Conservation (phyloP, 2,113 vertebrate genomes). For the Xiphophorus maculatus region DNA sequence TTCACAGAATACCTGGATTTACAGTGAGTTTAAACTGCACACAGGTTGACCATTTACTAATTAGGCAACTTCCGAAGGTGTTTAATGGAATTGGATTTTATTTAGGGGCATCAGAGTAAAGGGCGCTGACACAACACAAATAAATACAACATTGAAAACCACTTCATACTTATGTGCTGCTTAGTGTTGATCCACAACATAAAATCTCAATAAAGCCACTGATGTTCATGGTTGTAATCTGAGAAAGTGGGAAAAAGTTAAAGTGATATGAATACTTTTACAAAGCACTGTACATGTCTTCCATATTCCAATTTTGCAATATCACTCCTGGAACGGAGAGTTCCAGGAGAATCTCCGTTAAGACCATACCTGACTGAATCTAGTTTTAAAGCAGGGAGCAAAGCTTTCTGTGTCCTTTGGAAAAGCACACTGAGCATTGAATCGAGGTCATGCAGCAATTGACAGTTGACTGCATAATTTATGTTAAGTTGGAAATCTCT, state of each 20-base stretch:
- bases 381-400: constrained; percentile 53
- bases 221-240: no score
- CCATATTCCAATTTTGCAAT: constrained; percentile 59
- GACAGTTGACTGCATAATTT: constrained; percentile 80
- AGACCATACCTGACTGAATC: constrained; percentile 65
- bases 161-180: no score
- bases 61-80: no score
- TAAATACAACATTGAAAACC: background rate
- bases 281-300: constrained; percentile 30
- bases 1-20: background rate
- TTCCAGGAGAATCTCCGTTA: constrained; percentile 65
- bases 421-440: constrained; percentile 65
- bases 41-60: no score
- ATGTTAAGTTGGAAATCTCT: constrained; percentile 73
- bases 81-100: background rate
- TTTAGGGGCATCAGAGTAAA: background rate
- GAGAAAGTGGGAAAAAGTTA: background rate
- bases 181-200: no score
- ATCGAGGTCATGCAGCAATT: constrained; percentile 72
- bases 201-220: no score
- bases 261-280: background rate
- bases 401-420: constrained; percentile 61
- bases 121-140: background rate
- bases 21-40: background rate
- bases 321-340: constrained; percentile 24